phyloP scores from a whole-genome alignment of 2,113 vertebrate species.

The Gymnogyps californianus region DNA sequence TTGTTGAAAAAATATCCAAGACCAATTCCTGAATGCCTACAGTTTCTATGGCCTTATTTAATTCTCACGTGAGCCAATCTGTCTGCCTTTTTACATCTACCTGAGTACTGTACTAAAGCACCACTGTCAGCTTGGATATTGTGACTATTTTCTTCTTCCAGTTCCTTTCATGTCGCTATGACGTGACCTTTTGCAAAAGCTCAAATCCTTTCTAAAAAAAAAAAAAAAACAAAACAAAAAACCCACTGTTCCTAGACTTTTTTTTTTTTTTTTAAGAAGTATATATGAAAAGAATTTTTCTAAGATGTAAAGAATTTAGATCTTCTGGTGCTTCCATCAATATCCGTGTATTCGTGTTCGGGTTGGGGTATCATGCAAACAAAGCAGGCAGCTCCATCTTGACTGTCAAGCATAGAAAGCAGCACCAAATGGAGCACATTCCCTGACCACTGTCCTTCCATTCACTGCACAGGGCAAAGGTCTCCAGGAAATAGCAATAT shows the following conservation, averaged over 20 bases:
- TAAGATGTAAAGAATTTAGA: neutral
- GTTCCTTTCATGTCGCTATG: neutral
- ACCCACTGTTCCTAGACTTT: neutral
- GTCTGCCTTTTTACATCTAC: neutral
- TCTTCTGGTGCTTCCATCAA: neutral
- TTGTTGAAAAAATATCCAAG: neutral
- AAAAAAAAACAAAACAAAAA: neutral
- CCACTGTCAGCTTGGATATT: neutral
- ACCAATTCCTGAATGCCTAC: neutral
- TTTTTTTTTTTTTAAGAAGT: neutral
- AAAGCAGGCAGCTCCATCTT: neutral
- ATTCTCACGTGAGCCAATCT: neutral
- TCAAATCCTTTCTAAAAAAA: neutral
- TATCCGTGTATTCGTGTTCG: rapidly evolving
- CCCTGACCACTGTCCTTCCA: conserved; percentile 14
- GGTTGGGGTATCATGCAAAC: neutral
- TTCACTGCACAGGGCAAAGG: conserved; percentile 23
- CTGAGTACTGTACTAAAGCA: neutral
- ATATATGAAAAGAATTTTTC: neutral
- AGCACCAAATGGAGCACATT: neutral
- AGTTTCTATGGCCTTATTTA: neutral
- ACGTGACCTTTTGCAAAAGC: neutral
- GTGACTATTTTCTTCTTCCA: neutral
- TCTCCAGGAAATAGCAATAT: neutral
- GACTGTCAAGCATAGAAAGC: neutral